phyloP scores from a whole-genome alignment of 2,797 vertebrate genomes.

The Anas capensis region DNA sequence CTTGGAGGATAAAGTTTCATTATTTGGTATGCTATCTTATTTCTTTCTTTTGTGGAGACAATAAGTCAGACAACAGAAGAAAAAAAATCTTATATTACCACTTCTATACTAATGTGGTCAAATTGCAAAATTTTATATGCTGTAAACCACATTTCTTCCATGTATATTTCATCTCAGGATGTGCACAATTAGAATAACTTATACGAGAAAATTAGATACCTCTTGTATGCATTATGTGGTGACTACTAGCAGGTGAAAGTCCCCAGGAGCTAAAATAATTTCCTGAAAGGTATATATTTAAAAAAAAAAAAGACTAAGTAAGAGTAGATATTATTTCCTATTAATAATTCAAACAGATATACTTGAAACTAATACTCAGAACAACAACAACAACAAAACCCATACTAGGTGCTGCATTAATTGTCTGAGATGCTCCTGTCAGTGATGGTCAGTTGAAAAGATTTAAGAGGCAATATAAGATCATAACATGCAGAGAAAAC shows the following conservation, averaged over 20 bases:
- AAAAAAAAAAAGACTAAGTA: background rate
- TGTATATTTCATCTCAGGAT: background rate
- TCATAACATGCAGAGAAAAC: background rate
- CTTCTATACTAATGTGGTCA: background rate
- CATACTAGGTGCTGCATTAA: background rate
- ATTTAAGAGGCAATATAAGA: background rate
- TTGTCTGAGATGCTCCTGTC: background rate
- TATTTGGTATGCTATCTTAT: background rate
- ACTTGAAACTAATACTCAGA: background rate
- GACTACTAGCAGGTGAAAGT: background rate
- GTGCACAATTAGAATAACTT: background rate
- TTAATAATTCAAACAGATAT: background rate
- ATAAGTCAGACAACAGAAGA: background rate
- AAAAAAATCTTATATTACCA: background rate
- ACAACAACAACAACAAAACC: too few relatives aligned
- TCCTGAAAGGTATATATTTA: background rate
- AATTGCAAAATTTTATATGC: background rate
- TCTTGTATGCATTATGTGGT: background rate
- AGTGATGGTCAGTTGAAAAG: background rate
- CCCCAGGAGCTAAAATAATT: background rate
- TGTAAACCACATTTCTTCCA: background rate
- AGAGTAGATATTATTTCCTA: background rate
- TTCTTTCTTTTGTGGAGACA: background rate
- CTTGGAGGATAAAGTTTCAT: background rate
- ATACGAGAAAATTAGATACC: background rate